Evolutionary conservation across 2,888 invertebrate species (phyloP), one percentile per base, ranked within the genome.

Genomic region (Cylindroiulus punctatus): DNA sequence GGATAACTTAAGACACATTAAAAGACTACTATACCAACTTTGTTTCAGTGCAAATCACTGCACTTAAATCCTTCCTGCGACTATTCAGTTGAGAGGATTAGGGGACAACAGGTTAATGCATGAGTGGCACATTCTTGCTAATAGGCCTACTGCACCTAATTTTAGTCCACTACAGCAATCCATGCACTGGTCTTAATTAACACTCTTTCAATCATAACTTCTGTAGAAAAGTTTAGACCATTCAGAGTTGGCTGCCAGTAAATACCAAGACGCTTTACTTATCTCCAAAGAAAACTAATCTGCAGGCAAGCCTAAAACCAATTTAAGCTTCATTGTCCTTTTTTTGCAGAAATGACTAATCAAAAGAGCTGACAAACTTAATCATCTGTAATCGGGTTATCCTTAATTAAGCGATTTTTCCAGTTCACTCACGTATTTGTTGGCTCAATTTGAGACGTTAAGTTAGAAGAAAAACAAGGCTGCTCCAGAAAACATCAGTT

Each of bases 301-400:
- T 30, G 76, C 8, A 76, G 30, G 76, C 12, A 76, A 76, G 76
- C 30, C 30, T 30, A 76, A 76, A 76, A 76, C 76, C 30, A 14
- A 76, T 76, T 76, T 76, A 76, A 76, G 76, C 76, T 76, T 30
- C 26, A 7, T 76, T 76, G 26, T 65, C 26, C 26, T 0, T 10
- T 65, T 52, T 22, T 65, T 4, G 76, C 30, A 76, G 76, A 32
- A 76, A 76, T 76, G 30, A 76, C 76, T 76, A 76, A 76, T 76
- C 76, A 76, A 76, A 76, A 76, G 76, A 30, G 26, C 8, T 76
- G 30, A 26, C 76, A 76, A 65, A 76, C 76, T 76, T 76, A 76
- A 76, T 76, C 76, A 76, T 76, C 76, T 30, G 76, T 76, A 76
- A 76, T 76, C 76, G 76, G 76, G 76, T 76, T 76, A 76, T 76